Conservation (phyloP, 2,113 vertebrate genomes). For the Xiphias gladius region DNA sequence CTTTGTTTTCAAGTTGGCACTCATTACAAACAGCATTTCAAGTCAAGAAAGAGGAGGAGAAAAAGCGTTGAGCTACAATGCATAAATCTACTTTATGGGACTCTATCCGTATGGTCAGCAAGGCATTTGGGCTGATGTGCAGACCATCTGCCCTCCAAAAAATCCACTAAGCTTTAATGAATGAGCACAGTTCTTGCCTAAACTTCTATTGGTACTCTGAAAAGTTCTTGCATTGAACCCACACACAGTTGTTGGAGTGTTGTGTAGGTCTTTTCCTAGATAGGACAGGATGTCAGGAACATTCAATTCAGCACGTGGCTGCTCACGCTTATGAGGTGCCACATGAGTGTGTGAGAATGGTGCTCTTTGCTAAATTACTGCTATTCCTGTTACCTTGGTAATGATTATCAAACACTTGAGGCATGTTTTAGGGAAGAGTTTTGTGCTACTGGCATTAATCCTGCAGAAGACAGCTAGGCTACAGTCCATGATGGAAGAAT, state of each 20-base stretch:
- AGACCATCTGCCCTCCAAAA: neutral
- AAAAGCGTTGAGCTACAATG: neutral
- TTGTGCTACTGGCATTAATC: conserved; percentile 36
- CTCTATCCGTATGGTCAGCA: neutral
- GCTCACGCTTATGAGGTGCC: conserved; percentile 60
- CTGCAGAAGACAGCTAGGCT: neutral
- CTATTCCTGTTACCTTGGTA: conserved; percentile 59
- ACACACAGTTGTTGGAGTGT: conserved; percentile 26
- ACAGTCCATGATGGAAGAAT: neutral
- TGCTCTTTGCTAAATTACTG: conserved; percentile 62
- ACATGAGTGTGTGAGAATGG: conserved; percentile 51
- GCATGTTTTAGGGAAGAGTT: conserved; percentile 43
- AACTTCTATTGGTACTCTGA: neutral
- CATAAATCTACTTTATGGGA: neutral
- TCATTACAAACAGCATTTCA: neutral
- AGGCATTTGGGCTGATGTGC: neutral
- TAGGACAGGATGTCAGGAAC: conserved; percentile 52
- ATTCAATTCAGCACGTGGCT: conserved; percentile 47
- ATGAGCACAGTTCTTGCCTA: too few relatives aligned
- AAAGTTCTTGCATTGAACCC: neutral
- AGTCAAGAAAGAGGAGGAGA: neutral
- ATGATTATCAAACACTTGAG: conserved; percentile 48
- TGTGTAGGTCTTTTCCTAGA: conserved; percentile 19
- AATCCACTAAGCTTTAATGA: neutral
- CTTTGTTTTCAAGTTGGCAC: conserved; percentile 28